phyloP scores from a whole-genome alignment of 2,113 vertebrate species.

The Colossoma macropomum region DNA sequence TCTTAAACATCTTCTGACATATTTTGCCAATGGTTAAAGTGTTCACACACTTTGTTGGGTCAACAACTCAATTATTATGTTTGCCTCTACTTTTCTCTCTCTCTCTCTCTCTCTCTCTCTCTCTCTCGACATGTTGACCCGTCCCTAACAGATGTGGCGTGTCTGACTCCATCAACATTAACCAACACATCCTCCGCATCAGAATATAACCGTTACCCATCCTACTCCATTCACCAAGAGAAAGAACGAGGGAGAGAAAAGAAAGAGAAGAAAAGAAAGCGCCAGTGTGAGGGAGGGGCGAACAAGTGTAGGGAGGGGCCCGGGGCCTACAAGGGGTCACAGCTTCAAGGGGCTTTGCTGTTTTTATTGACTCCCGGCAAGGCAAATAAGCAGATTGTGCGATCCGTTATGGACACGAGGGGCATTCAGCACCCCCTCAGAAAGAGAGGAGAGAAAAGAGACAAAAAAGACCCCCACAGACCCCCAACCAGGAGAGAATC shows the following conservation, averaged over 20 bases:
- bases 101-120: neutral
- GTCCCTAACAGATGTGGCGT: constrained; percentile 45
- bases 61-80: neutral
- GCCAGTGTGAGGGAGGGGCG: constrained; percentile 43
- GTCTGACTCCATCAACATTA: constrained; percentile 32
- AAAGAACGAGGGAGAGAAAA: constrained; percentile 30
- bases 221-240: constrained; percentile 47
- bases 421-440: constrained; percentile 77
- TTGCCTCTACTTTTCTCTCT: neutral
- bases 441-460: constrained; percentile 79
- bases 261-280: constrained; percentile 45
- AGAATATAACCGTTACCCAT: constrained; percentile 45
- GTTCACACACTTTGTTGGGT: too few species aligned
- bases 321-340: constrained; percentile 38
- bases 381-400: constrained; percentile 89
- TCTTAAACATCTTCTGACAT: too few species aligned
- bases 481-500: constrained; percentile 88
- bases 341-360: constrained; percentile 75
- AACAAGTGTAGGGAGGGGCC: constrained; percentile 56
- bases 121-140: neutral
- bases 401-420: constrained; percentile 87
- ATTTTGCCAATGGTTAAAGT: too few species aligned
- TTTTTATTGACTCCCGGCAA: constrained; percentile 90
- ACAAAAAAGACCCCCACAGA: constrained; percentile 89
- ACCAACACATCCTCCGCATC: constrained; percentile 44